Evolutionary conservation across 2,888 invertebrate genomes (phyloP).

Genomic region (Periphyllus acericola): DNA sequence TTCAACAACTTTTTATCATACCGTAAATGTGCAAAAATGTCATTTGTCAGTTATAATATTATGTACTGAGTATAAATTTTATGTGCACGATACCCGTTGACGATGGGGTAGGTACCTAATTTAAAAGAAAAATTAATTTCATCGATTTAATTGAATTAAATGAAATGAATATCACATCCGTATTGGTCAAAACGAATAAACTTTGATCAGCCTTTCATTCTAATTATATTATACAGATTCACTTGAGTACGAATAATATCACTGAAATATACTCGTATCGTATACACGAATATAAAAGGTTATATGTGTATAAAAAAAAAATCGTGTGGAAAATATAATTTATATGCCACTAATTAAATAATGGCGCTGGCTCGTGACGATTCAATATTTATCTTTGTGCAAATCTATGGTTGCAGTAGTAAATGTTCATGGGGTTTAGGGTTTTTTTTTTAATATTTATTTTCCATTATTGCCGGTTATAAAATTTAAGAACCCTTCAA

Average conservation of each 20-base stretch:
- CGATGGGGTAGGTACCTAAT: no score
- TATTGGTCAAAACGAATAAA: not conserved
- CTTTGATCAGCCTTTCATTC: not conserved
- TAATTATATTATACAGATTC: not conserved
- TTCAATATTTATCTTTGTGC: constrained; percentile 18
- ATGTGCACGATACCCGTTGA: no score
- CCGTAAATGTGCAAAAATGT: not conserved
- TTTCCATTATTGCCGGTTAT: not conserved
- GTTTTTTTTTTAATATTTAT: not conserved
- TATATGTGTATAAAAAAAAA: not conserved
- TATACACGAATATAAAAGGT: not conserved
- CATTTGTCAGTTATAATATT: no score
- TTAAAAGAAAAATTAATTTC: no score
- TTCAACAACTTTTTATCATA: not conserved
- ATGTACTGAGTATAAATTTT: no score
- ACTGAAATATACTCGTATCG: not conserved
- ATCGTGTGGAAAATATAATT: not conserved
- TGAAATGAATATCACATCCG: no score
- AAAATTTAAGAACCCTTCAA: constrained; percentile 8
- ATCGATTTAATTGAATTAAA: no score
- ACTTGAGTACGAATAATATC: not conserved
- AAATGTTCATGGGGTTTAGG: not conserved
- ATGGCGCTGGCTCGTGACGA: constrained; percentile 1
- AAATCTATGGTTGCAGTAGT: not conserved
- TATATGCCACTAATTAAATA: not conserved